A percentile compares a stretch with the other conserved stretches of the same genome.
These are phyloP conservation scores for Teleogryllus oceanicus DNA, from an alignment of 2,888 invertebrate species.

Conservation along the genomic window DNA sequence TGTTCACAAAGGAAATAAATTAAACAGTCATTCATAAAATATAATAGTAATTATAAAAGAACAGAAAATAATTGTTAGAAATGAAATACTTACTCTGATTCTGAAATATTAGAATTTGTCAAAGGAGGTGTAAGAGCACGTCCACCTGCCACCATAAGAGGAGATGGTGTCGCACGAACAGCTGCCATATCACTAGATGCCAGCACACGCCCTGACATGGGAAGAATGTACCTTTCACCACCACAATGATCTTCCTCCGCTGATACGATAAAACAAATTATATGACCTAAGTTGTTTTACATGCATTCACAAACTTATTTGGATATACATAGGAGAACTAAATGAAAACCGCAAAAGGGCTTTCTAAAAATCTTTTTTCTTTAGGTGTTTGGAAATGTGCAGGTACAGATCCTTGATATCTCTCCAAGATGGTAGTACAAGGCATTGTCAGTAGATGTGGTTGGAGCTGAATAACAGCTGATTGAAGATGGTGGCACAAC, in stretches of 20 bases:
- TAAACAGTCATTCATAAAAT: too few species aligned
- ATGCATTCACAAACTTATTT: neutral
- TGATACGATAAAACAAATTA: constrained; percentile 40
- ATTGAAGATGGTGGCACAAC: too few species aligned
- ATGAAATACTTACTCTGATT: constrained; percentile 43
- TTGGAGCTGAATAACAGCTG: too few species aligned
- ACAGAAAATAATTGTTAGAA: too few species aligned
- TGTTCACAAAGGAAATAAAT: neutral
- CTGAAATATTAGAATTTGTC: constrained; percentile 39
- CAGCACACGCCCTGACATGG: constrained; percentile 47
- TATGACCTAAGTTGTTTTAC: neutral
- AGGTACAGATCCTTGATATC: too few species aligned
- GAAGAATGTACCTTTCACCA: constrained; percentile 44
- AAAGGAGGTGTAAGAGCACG: constrained; percentile 42
- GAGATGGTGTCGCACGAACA: constrained; percentile 40
- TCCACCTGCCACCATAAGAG: constrained; percentile 48
- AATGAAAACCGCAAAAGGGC: too few species aligned
- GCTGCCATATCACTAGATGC: constrained; percentile 31
- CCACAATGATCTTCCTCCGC: constrained; percentile 73
- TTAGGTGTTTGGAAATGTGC: too few species aligned
- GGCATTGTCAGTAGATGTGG: too few species aligned
- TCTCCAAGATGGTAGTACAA: too few species aligned
- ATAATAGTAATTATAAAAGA: neutral
- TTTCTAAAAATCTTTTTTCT: too few species aligned
- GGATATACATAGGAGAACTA: neutral